A percentile compares a stretch with the other conserved stretches of the same genome.
Conservation (phyloP, 1,140 invertebrate species). For the Battus philenor region DNA sequence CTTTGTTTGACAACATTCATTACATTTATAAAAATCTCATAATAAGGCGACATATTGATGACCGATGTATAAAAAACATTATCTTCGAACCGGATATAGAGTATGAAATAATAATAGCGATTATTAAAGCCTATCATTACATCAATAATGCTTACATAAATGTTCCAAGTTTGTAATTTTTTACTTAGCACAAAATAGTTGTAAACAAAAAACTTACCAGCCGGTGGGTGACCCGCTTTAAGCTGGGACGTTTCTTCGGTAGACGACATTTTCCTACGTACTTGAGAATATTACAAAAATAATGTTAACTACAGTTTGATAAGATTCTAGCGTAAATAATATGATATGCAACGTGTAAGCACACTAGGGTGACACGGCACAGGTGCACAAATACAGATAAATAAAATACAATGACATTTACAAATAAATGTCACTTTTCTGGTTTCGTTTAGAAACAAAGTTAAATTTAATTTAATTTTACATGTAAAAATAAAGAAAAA, state of each 20-base stretch:
- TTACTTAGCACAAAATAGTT: no score
- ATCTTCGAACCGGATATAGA: no score
- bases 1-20: conserved; percentile 53
- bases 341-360: conserved; percentile 53
- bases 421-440: conserved; percentile 20
- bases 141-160: no score
- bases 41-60: no score
- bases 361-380: conserved; percentile 36
- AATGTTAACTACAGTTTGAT: conserved; percentile 33
- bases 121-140: no score
- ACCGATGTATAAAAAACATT: no score
- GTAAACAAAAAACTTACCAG: conserved; percentile 78
- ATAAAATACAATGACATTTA: neutral
- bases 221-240: conserved; percentile 89
- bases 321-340: conserved; percentile 42
- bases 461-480: no score
- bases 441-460: no score
- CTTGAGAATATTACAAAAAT: conserved; percentile 21
- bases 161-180: no score
- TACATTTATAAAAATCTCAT: no score
- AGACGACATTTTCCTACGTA: conserved; percentile 56
- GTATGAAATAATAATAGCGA: no score
- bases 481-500: no score
- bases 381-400: conserved; percentile 19
- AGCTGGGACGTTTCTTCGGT: conserved; percentile 80